Base-by-base conservation (phyloP, 2,888 invertebrate species). In the Agriopis leucophaearia region DNA sequence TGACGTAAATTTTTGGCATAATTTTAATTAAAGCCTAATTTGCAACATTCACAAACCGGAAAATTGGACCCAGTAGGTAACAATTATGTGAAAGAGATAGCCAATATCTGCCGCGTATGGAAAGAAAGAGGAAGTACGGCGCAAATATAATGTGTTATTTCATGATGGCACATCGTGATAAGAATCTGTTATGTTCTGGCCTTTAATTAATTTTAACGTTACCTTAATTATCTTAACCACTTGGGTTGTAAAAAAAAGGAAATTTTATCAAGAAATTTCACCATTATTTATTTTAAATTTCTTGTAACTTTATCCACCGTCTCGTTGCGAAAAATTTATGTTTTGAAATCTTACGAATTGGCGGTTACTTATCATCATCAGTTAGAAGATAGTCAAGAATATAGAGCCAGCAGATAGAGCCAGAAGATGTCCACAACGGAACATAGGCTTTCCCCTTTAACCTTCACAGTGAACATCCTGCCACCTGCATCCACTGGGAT, bases 11-110 rank as follows among this genome's bases (percentile, higher is more conserved):
- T 89, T 90, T 86, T 84, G 87, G 77, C 83, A 84, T 86, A 84
- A 89, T 88, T 90, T 90, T 91, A 91, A 91, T 90, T 91, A 90
- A 87, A 87, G 81, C 81, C 88, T 88, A 89, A 90, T 91, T 90
- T 87, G 86, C 76, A 82, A 88, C 87, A 86, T 83, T 88, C 76
- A 74, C 80, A 79, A 83, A 83, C 84, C 79, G 80, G 86, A 84
- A 88, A 85, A 87, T 87, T 85, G 81, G 74, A 74, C 79, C 80
- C 84, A 81, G 77, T 78, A 71, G 76, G 77, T 77, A 72, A 78
- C 75, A 77, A 80, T 83, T 81, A 69, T 66, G 67, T 66, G 51
- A 76, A 81, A 72, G 73, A 81, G 72, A 78, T 71, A 70, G 70
- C 60, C 64, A 69, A 77, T 81, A 74, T 73, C 63, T 27, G 35